These are phyloP conservation scores for Hypomesus transpacificus DNA, from an alignment of 2,113 vertebrate species.

Conservation along the genomic window DNA sequence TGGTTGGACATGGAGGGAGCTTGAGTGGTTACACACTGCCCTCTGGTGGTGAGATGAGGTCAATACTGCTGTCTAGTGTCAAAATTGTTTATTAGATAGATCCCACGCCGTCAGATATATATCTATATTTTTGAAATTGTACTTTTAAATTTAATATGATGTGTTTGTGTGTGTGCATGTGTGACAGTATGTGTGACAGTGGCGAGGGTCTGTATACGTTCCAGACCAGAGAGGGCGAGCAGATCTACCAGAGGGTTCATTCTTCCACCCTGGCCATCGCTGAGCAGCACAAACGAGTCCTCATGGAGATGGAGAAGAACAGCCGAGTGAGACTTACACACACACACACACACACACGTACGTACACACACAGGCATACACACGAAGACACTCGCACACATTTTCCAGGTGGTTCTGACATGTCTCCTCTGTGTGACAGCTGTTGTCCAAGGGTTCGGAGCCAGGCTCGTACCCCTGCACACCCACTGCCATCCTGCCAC, in stretches of 20 bases:
- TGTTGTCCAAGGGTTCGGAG: constrained; percentile 84
- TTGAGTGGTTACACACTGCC: constrained; percentile 22
- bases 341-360: neutral
- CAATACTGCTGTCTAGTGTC: neutral
- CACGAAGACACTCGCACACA: neutral
- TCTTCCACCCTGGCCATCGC: constrained; percentile 89
- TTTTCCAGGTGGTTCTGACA: neutral
- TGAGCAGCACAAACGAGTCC: constrained; percentile 90
- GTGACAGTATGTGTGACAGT: constrained; percentile 86
- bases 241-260: constrained; percentile 96
- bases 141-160: neutral
- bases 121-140: neutral
- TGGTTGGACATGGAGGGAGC: neutral
- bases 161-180: constrained; percentile 18
- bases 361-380: neutral
- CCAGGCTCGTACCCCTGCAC: constrained; percentile 87
- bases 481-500: constrained; percentile 88
- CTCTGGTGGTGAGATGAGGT: constrained; percentile 29
- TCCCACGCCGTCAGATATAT: too few relatives aligned
- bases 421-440: constrained; percentile 58
- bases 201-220: constrained; percentile 97
- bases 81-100: too few relatives aligned
- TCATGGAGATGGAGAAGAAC: constrained; percentile 93
- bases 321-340: constrained; percentile 76
- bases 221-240: constrained; percentile 93